Conservation (phyloP, 1,140 invertebrate genomes). For the Eumaeus atala region DNA sequence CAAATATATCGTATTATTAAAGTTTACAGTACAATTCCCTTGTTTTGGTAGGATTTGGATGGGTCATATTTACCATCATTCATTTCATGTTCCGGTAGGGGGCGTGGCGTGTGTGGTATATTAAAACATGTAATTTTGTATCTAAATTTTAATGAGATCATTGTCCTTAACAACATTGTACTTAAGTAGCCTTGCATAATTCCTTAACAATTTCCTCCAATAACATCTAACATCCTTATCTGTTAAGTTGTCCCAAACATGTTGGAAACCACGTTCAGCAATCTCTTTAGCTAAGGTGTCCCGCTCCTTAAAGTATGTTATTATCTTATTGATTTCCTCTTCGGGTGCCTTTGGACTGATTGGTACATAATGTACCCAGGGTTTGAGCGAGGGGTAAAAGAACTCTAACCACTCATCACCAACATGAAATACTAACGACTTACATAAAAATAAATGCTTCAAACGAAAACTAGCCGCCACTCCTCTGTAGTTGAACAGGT, state of each 20-base stretch:
- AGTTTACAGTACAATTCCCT: no score
- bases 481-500: constrained; percentile 96
- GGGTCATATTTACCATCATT: no score
- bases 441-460: constrained; percentile 96
- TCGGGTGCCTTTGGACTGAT: constrained; percentile 81
- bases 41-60: no score
- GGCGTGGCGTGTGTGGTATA: no score
- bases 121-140: no score
- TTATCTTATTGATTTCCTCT: constrained; percentile 80
- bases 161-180: constrained; percentile 79
- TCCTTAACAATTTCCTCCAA: constrained; percentile 87
- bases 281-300: constrained; percentile 86
- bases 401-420: constrained; percentile 97
- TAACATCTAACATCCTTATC: constrained; percentile 91
- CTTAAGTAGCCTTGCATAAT: constrained; percentile 85
- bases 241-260: constrained; percentile 89
- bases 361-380: constrained; percentile 97
- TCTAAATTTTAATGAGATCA: constrained; percentile 72
- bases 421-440: constrained; percentile 96
- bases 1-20: no score
- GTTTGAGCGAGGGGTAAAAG: constrained; percentile 93
- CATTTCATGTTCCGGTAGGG: no score
- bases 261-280: constrained; percentile 85
- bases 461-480: constrained; percentile 98
- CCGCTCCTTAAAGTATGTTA: constrained; percentile 86